Conservation (phyloP, 2,888 invertebrate genomes). For the Plebejus melissa region DNA sequence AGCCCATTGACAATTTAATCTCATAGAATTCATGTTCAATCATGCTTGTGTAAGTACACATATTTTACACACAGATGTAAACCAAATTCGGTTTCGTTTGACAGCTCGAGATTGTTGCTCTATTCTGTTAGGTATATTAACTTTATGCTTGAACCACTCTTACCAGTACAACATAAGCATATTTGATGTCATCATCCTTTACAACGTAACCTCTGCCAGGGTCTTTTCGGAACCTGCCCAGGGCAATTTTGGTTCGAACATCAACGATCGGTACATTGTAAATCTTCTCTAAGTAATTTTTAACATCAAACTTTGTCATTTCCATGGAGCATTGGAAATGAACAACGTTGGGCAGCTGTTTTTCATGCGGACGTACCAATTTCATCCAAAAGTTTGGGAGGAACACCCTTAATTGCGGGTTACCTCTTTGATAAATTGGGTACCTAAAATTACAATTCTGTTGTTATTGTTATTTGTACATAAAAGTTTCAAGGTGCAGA, state of each 20-base stretch:
- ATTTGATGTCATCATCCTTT: constrained; percentile 91
- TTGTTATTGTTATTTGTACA: not conserved
- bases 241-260: constrained; percentile 85
- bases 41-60: no score
- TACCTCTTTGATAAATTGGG: constrained; percentile 93
- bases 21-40: no score
- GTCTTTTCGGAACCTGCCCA: constrained; percentile 83
- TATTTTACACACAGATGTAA: no score
- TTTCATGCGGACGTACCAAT: constrained; percentile 83
- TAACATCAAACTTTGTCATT: constrained; percentile 95
- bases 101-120: no score
- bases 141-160: constrained; percentile 38
- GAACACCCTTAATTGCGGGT: constrained; percentile 95
- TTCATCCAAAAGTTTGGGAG: constrained; percentile 99
- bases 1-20: no score
- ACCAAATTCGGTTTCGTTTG: no score
- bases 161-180: constrained; percentile 89
- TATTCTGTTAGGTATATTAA: not conserved
- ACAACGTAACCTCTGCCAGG: constrained; percentile 81
- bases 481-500: no score
- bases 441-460: constrained; percentile 80
- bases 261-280: constrained; percentile 90
- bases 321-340: constrained; percentile 94
- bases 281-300: constrained; percentile 96
- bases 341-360: constrained; percentile 88